phyloP scores from a whole-genome alignment of 2,113 vertebrate species.

The Haemorhous mexicanus region DNA sequence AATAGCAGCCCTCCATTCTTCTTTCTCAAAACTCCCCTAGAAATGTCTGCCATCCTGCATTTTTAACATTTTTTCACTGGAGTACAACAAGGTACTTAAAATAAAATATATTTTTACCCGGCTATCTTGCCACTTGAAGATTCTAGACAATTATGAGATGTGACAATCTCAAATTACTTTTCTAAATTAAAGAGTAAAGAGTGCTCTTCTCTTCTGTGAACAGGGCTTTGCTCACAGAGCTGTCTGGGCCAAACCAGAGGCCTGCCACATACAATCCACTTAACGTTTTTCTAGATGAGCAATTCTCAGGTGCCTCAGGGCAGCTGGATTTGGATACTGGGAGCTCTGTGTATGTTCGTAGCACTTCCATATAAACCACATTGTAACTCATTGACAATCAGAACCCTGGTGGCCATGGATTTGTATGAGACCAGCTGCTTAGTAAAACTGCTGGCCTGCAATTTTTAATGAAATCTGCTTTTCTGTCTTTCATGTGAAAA shows the following conservation, averaged over 20 bases:
- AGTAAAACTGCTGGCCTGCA: not conserved
- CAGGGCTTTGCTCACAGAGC: not conserved
- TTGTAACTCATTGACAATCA: not conserved
- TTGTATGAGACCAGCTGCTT: not conserved
- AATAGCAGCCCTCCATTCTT: not conserved
- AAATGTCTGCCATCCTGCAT: slow-evolving; percentile 7
- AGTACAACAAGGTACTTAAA: slow-evolving; percentile 49
- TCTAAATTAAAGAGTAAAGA: slow-evolving; percentile 12
- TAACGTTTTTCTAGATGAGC: not conserved
- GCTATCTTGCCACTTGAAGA: slow-evolving; percentile 4
- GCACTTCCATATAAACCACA: not conserved
- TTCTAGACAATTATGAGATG: not conserved
- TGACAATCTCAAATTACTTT: slow-evolving; percentile 41
- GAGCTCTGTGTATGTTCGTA: not conserved
- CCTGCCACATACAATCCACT: not conserved
- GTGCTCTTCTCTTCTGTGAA: not conserved
- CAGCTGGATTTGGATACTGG: not conserved
- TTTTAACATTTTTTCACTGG: slow-evolving; percentile 43
- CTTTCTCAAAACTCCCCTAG: not conserved
- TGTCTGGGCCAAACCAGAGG: not conserved
- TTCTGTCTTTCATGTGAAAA: not conserved
- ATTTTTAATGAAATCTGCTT: not conserved
- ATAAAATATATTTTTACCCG: slow-evolving; percentile 27
- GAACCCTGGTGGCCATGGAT: not conserved
- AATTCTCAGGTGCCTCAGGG: not conserved